These are phyloP conservation scores for Eulithis prunata DNA, from an alignment of 2,888 invertebrate species.

Conservation along the genomic window DNA sequence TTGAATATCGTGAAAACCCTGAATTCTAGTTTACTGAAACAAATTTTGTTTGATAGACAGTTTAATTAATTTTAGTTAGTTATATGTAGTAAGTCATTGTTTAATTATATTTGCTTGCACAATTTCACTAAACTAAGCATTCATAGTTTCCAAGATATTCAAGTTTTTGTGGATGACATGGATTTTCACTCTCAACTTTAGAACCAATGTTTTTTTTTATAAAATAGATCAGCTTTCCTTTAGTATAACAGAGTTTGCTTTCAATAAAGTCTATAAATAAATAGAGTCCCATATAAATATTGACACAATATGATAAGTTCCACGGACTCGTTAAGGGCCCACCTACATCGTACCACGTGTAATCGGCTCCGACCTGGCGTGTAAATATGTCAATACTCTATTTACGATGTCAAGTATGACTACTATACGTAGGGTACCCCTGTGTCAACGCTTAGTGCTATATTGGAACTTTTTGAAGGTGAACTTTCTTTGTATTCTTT, in stretches of 20 bases:
- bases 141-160: too few relatives aligned
- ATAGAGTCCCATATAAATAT: constrained; percentile 29
- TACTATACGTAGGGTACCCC: constrained; percentile 12
- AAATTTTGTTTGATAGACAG: too few relatives aligned
- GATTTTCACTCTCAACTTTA: too few relatives aligned
- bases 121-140: too few relatives aligned
- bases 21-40: too few relatives aligned
- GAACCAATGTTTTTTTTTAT: background rate
- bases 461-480: background rate
- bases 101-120: too few relatives aligned
- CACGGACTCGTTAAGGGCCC: constrained; percentile 47
- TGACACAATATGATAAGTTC: constrained; percentile 32
- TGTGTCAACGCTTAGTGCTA: constrained; percentile 2
- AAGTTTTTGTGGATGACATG: too few relatives aligned
- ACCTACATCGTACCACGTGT: constrained; percentile 47
- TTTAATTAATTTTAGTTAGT: too few relatives aligned
- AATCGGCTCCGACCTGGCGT: constrained; percentile 53
- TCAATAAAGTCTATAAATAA: constrained; percentile 22
- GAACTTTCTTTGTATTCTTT: background rate
- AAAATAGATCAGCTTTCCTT: too few relatives aligned
- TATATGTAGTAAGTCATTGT: too few relatives aligned
- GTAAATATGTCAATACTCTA: constrained; percentile 56
- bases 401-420: constrained; percentile 44
- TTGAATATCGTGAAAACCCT: too few relatives aligned
- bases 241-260: background rate